phyloP scores from a whole-genome alignment of 2,797 vertebrate genomes.

The Sebastes itinus region DNA sequence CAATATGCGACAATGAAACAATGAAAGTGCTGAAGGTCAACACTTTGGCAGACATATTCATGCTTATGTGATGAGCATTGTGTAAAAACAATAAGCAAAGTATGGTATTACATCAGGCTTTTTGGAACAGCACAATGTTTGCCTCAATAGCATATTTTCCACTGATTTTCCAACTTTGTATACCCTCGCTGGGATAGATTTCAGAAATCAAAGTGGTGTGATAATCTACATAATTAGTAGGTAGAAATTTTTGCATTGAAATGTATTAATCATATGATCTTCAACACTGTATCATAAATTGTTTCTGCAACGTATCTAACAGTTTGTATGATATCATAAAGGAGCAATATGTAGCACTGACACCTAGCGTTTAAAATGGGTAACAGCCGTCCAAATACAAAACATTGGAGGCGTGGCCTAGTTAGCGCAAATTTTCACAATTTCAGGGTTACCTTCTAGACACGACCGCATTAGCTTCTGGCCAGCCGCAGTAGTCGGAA shows the following conservation, averaged over 20 bases:
- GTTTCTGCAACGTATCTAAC: neutral
- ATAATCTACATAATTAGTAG: neutral
- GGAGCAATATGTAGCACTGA: too few species aligned
- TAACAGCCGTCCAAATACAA: neutral
- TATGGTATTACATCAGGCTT: neutral
- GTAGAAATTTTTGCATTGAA: neutral
- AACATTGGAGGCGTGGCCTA: neutral
- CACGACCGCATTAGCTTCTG: neutral
- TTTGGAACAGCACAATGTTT: neutral
- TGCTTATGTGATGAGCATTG: constrained; percentile 32
- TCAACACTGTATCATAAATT: neutral
- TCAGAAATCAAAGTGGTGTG: neutral
- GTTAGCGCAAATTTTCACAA: neutral
- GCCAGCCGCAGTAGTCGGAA: neutral
- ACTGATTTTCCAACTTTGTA: neutral
- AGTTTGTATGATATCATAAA: too few species aligned
- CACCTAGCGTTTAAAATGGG: too few species aligned
- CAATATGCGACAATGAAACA: constrained; percentile 28
- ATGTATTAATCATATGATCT: neutral
- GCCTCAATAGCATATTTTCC: neutral
- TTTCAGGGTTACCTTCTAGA: neutral
- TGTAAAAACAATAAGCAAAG: constrained; percentile 15
- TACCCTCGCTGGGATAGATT: neutral
- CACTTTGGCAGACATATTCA: constrained; percentile 35
- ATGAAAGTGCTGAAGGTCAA: constrained; percentile 7